Base-by-base conservation (phyloP, 1,140 invertebrate species). In the Drosophila azteca region DNA sequence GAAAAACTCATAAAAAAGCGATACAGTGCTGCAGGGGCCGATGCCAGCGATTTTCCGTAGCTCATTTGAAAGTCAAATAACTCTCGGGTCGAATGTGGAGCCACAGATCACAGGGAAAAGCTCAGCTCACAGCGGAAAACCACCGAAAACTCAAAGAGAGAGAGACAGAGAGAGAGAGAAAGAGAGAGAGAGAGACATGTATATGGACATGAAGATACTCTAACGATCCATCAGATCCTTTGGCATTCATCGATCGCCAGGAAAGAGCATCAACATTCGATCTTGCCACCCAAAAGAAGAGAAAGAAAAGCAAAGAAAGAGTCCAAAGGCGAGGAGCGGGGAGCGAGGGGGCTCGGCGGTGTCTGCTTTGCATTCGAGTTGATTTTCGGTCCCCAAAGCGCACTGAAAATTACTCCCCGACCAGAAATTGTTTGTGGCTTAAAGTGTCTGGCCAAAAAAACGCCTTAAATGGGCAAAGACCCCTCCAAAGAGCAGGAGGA, bases 51-150 rank as follows among this genome's bases (percentile, higher is more conserved):
- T 43, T 59, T 75, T 50, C 43, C 43, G 63, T 76, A 66, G 64
- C 62, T 88, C 83, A 88, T 88, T 88, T 88, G 83, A 88, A 88
- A 88, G 83, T 88, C 83, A 88, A 88, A 88, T 88, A 88, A 77
- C 67, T 71, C 46, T 74, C 73, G 60, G 58, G 69, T 68, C 50
- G 53, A 54, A 76, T 74, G 67, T 50, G 48, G 20, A 66, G 63
- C 52, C 29, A 22, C 50, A 44, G 46, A 52, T 59, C 58, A 58
- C 39, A 26, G 52, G 53, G 64, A 79, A 73, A 57, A 74, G 35
- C 35, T 13, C 4, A 57, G 62, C 58, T 20, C 17, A 20, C 17
- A 20, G 17, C 1, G 49, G 24, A 15, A 65, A 77, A 61, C 44
- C 55, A 52, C 55, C 51, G 48, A 75, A 81, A 88, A 82, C 67